Percentiles rank a stretch among this genome's conserved stretches.
phyloP scores from a whole-genome alignment of 2,888 invertebrate genomes.

The Mesochorus sp. region DNA sequence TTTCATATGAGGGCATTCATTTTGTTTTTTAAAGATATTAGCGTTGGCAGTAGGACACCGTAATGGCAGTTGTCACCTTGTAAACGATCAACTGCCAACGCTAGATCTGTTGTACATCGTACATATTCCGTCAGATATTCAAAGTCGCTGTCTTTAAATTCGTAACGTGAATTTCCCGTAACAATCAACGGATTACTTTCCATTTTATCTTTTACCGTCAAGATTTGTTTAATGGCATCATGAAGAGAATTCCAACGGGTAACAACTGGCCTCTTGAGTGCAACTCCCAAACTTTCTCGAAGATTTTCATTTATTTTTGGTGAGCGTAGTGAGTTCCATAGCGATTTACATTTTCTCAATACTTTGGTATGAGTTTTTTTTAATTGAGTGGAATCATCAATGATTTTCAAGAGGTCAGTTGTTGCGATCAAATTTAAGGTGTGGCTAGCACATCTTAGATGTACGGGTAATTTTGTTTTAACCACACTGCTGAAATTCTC shows the following conservation, averaged over 20 bases:
- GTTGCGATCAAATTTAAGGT: slow-evolving; percentile 33
- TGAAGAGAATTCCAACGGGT: slow-evolving; percentile 22
- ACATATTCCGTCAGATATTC: slow-evolving; percentile 23
- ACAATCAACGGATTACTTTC: background rate
- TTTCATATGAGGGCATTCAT: background rate
- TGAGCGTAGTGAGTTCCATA: slow-evolving; percentile 28
- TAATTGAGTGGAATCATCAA: background rate
- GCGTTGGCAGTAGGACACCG: slow-evolving; percentile 26
- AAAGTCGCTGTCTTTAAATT: slow-evolving; percentile 8
- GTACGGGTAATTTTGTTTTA: slow-evolving; percentile 27
- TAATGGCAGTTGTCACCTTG: slow-evolving; percentile 42
- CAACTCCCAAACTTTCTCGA: slow-evolving; percentile 1
- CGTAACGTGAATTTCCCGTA: background rate
- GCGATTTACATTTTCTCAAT: background rate
- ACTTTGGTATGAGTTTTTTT: background rate
- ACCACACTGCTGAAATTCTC: background rate
- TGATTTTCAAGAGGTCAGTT: background rate
- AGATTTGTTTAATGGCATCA: slow-evolving; percentile 1
- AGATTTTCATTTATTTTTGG: slow-evolving; percentile 20
- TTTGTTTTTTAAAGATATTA: slow-evolving; percentile 29
- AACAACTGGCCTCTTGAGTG: slow-evolving; percentile 2
- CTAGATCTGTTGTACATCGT: slow-evolving; percentile 14
- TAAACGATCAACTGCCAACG: slow-evolving; percentile 35
- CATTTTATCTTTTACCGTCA: background rate
- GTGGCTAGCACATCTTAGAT: slow-evolving; percentile 38